Conservation (phyloP, 2,113 vertebrate species). For the Sceloporus tristichus region DNA sequence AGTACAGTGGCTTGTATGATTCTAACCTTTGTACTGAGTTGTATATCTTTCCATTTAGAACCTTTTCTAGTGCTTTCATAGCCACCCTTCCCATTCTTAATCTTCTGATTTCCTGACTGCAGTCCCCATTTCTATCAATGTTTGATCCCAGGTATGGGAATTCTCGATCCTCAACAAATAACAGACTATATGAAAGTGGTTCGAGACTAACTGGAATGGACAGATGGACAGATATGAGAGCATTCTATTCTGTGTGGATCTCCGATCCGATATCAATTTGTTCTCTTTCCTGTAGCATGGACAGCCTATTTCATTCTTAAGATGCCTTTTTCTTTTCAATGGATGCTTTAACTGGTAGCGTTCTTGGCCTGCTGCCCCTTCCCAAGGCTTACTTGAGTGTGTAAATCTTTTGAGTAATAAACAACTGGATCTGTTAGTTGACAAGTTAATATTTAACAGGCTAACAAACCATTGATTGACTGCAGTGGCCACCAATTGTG, state of each 20-base stretch:
- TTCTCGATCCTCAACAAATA: no score
- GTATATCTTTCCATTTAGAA: no score
- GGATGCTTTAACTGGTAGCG: slow-evolving; percentile 4
- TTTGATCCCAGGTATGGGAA: no score
- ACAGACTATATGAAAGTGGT: no score
- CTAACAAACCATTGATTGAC: slow-evolving; percentile 16
- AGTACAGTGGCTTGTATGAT: no score
- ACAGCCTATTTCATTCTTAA: neutral
- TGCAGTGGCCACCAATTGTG: neutral
- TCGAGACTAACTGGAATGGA: neutral
- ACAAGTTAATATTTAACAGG: slow-evolving; percentile 18
- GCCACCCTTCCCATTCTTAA: no score
- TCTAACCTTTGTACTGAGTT: no score
- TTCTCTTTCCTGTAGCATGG: neutral
- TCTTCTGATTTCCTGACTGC: no score
- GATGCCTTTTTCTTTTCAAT: slow-evolving; percentile 15
- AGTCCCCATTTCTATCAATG: no score
- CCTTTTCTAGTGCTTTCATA: no score
- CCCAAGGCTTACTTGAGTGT: neutral
- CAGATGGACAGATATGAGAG: neutral
- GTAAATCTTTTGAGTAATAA: slow-evolving; percentile 26
- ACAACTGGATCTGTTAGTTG: slow-evolving; percentile 30
- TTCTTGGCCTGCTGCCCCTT: slow-evolving; percentile 26
- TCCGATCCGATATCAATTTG: neutral
- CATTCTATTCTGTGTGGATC: neutral